Evolutionary conservation across 37 sponge, comb jelly and placozoan species (phyloP), one percentile per base, ranked within the genome.

Genomic region (Halichondria panicea): DNA sequence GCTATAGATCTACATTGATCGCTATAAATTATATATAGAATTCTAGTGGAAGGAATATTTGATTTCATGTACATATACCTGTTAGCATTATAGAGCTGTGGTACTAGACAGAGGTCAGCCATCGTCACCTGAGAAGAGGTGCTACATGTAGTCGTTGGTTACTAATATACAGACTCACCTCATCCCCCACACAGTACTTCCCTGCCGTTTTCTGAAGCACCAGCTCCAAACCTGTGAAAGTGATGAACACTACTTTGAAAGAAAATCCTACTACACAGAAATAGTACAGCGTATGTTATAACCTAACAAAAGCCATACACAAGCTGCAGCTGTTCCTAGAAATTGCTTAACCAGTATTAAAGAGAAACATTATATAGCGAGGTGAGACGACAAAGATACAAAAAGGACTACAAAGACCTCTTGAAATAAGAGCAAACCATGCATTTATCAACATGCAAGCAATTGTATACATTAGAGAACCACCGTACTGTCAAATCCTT

Each of bases 151-250:
- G 19, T 8, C 53, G 30, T 22, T 32, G 12, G 28, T n/a, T 12
- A 56, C 31, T 39, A 44, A 64, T 44, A 63, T 15, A 11, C 53
- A 46, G 21, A 63, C 82, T 62, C 42, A 95, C 96, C 66, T 92
- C 94, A 82, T 95, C 91, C 41, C 99, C 99, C 38, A 98, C 89
- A 80, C 96, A 90, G 64, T 98, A 98, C 52, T 85, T 95, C 7
- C 98, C 93, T 62, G 91, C 74, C 40, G 91, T 85, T 38, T 68
- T 67, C 0, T 73, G 52, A 30, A 98, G 63, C 32, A 90, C 11
- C 28, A 76, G 71, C 62, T 98, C 99, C 58, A 98, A 61, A 53
- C 91, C 99, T 93, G 74, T 11, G 69, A 62, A 36, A 39, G 2
- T 1, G 43, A 35, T 6, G 12, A 55, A 22, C 8, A 22, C 8